phyloP scores from a whole-genome alignment of 2,888 invertebrate genomes.

The Mythimna pallens region DNA sequence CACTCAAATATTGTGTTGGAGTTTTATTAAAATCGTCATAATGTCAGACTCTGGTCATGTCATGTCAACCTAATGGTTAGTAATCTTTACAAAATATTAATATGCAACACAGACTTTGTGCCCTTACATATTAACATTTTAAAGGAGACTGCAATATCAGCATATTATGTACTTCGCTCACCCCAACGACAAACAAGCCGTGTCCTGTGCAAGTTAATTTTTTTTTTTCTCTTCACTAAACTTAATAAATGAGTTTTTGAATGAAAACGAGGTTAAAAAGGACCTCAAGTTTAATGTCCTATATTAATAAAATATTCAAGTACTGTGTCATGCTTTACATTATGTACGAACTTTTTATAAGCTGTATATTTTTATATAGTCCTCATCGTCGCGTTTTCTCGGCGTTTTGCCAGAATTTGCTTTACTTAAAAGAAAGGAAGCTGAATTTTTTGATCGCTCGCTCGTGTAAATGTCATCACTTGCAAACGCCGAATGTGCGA shows the following conservation, averaged over 20 bases:
- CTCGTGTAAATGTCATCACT: conserved; percentile 29
- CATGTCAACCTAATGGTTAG: conserved; percentile 1
- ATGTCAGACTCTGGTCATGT: conserved; percentile 19
- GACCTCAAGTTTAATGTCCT: conserved; percentile 38
- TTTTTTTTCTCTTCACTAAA: conserved; percentile 60
- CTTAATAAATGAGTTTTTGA: conserved; percentile 60
- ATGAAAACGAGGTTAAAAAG: conserved; percentile 47
- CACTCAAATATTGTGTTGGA: conserved; percentile 10
- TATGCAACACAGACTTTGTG: conserved; percentile 64
- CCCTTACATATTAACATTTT: no score
- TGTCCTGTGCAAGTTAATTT: conserved; percentile 67
- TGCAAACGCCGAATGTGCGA: conserved; percentile 12
- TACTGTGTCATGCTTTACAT: conserved; percentile 34
- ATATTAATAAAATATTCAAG: conserved; percentile 51
- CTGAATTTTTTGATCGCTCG: conserved; percentile 34
- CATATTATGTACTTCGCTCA: conserved; percentile 40
- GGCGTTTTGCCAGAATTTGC: conserved; percentile 53
- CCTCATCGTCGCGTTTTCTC: conserved; percentile 41
- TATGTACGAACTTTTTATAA: conserved; percentile 49
- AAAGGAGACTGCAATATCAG: conserved; percentile 74
- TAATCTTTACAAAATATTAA: conserved; percentile 62
- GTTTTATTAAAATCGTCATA: conserved; percentile 23
- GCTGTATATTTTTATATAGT: conserved; percentile 49
- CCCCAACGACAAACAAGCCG: conserved; percentile 69
- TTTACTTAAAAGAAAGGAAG: conserved; percentile 36